Evolutionary conservation across 2,113 vertebrate genomes (phyloP).

Genomic region (Aphyosemion australe): DNA sequence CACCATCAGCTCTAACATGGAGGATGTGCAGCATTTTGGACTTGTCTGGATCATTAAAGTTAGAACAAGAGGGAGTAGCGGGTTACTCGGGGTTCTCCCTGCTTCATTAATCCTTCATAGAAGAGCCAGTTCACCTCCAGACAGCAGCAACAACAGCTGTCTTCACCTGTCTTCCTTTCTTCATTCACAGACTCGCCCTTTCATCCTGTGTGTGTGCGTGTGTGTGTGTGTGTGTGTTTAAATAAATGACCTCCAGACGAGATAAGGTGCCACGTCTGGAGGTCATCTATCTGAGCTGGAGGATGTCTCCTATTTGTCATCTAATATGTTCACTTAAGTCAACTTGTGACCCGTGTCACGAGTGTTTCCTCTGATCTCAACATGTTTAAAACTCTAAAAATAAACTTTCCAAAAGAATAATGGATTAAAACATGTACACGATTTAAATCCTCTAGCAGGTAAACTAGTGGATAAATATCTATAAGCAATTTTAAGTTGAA

Average conservation of each 20-base stretch:
- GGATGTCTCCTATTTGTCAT: slow-evolving; percentile 58
- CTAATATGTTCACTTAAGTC: slow-evolving; percentile 45
- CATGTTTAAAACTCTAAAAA: background rate
- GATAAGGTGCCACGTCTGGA: slow-evolving; percentile 49
- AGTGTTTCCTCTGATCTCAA: slow-evolving; percentile 7
- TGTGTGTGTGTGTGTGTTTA: slow-evolving; percentile 11
- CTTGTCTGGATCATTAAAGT: slow-evolving; percentile 57
- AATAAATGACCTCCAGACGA: slow-evolving; percentile 56
- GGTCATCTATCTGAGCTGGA: slow-evolving; percentile 48
- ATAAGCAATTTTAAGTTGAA: too few species aligned
- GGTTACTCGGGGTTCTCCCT: slow-evolving; percentile 59
- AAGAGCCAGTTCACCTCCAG: slow-evolving; percentile 54
- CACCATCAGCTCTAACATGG: background rate
- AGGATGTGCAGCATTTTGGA: slow-evolving; percentile 26
- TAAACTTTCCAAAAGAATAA: background rate
- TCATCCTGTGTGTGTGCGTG: slow-evolving; percentile 13
- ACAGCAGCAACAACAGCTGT: slow-evolving; percentile 39
- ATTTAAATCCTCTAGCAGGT: background rate
- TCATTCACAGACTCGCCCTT: slow-evolving; percentile 35
- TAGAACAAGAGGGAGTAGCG: slow-evolving; percentile 37
- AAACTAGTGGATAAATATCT: too few species aligned
- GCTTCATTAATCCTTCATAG: slow-evolving; percentile 55
- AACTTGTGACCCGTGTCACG: slow-evolving; percentile 18
- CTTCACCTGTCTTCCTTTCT: slow-evolving; percentile 18
- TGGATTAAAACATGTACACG: background rate